Conservation (phyloP, 1,140 invertebrate genomes). For the Aphelinus atriplicis region DNA sequence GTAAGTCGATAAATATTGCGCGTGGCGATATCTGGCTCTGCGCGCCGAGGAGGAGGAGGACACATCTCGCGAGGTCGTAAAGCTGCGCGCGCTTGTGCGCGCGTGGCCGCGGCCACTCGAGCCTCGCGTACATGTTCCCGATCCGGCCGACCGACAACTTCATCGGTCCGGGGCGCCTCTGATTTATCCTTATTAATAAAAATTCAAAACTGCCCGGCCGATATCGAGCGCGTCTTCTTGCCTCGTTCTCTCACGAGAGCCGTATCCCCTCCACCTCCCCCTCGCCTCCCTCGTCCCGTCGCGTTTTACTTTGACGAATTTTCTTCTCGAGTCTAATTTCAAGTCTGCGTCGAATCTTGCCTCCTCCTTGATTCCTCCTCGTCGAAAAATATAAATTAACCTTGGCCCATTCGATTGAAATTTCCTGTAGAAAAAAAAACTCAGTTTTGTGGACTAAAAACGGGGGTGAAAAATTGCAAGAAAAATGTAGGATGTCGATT, state of each 20-base stretch:
- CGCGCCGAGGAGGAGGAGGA: constrained; percentile 42
- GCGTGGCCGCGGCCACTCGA: constrained; percentile 16
- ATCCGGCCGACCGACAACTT: constrained; percentile 59
- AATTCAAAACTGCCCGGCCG: constrained; percentile 61
- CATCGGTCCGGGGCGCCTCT: constrained; percentile 61
- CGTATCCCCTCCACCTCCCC: constrained; percentile 3
- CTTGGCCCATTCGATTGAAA: too few species aligned
- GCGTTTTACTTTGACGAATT: too few species aligned
- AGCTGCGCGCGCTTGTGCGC: constrained; percentile 44
- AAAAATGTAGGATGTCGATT: too few species aligned
- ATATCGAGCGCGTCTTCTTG: constrained; percentile 35
- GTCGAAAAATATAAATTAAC: constrained; percentile 22
- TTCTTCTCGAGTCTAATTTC: too few species aligned
- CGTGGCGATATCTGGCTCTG: constrained; percentile 12
- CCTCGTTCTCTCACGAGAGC: constrained; percentile 4
- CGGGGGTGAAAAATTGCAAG: too few species aligned
- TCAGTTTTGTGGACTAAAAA: too few species aligned
- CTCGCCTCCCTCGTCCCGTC: too few species aligned
- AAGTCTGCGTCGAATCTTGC: too few species aligned
- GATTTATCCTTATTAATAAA: constrained; percentile 68
- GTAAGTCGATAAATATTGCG: constrained; percentile 52
- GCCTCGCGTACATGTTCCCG: constrained; percentile 37
- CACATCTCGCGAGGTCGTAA: constrained; percentile 59
- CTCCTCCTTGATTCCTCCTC: constrained; percentile 1
- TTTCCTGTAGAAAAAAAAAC: too few species aligned